A percentile compares a stretch with the other conserved stretches of the same genome.
phyloP scores from a whole-genome alignment of 2,888 invertebrate species.

The Thecocarcelia acutangulata region DNA sequence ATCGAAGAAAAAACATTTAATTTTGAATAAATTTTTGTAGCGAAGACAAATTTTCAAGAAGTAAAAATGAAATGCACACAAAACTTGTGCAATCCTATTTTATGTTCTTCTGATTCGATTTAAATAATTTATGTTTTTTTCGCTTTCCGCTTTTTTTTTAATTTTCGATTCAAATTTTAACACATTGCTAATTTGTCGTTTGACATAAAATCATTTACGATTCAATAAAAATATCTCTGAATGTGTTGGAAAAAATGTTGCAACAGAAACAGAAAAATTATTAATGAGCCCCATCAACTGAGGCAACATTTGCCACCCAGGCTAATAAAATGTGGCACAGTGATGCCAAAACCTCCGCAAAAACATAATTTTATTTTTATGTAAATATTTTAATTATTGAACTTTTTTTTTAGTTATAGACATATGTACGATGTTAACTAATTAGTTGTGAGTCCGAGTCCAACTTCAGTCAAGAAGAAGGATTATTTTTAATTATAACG shows the following conservation, averaged over 20 bases:
- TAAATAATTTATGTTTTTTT: constrained; percentile 36
- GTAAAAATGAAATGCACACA: too few relatives aligned
- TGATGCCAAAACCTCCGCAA: background rate
- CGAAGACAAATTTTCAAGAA: too few relatives aligned
- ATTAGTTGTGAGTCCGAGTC: too few relatives aligned
- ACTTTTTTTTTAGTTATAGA: too few relatives aligned
- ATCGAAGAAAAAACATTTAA: too few relatives aligned
- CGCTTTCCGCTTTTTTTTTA: constrained; percentile 13
- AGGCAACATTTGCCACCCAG: constrained; percentile 50
- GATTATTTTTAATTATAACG: too few relatives aligned
- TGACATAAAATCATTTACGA: constrained; percentile 68
- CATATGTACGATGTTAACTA: too few relatives aligned
- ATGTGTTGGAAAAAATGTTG: constrained; percentile 12
- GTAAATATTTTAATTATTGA: too few relatives aligned
- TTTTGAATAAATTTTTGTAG: too few relatives aligned
- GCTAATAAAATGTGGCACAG: constrained; percentile 10
- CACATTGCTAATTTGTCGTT: constrained; percentile 66
- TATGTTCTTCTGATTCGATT: constrained; percentile 1
- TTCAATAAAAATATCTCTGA: constrained; percentile 60
- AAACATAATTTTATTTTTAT: too few relatives aligned
- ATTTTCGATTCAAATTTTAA: constrained; percentile 33
- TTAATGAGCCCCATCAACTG: constrained; percentile 52
- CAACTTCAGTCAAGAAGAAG: too few relatives aligned
- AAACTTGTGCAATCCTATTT: background rate
- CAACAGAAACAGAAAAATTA: constrained; percentile 36